Evolutionary conservation across 2,797 vertebrate genomes (phyloP), one percentile per base, ranked within the genome.

Genomic region (Ctenochaetus hawaiiensis): DNA sequence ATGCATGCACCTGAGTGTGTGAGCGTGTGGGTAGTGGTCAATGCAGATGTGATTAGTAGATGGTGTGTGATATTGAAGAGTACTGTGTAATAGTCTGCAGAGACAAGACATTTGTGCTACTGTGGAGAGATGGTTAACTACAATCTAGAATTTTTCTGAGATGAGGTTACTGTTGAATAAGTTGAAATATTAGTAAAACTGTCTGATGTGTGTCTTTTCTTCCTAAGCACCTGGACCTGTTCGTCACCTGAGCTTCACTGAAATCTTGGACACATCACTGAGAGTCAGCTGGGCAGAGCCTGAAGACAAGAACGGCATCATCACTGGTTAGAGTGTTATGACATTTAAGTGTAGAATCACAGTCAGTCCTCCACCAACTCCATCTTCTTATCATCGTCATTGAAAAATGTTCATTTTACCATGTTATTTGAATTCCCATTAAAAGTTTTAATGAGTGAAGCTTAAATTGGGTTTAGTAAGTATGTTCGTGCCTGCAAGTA

Each of bases 221-320:
- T 65, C 90, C 48, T 78, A 85, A 99, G 98, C 88, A 18, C 98
- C 98, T 0, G 98, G 97, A 86, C 94, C 96, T 0, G 96, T 99
- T 79, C 95, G 95, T 22, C 96, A 94, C 66, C 93, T 99, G 94
- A 98, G 97, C 77, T 99, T 99, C 94, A 96, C 96, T 0, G 97
- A 98, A 93, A 97, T 99, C 89, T 91, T 99, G 92, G 98, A 99
- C 93, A 99, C 96, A 0, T 99, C 98, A 0, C 94, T 99, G 78
- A 95, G 95, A 91, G 97, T 99, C 93, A 98, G 97, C 96, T 99
- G 98, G 98, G 92, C 96, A 80, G 97, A 98, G 84, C 98, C 98
- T 53, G 89, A 94, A 66, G 96, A 99, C 92, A 97, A 95, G 91
- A 99, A 99, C 0, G 98, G 98, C 87, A 92, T 99, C 81, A 92